Conservation (phyloP, 1,140 invertebrate genomes). For the Drosophila eugracilis region DNA sequence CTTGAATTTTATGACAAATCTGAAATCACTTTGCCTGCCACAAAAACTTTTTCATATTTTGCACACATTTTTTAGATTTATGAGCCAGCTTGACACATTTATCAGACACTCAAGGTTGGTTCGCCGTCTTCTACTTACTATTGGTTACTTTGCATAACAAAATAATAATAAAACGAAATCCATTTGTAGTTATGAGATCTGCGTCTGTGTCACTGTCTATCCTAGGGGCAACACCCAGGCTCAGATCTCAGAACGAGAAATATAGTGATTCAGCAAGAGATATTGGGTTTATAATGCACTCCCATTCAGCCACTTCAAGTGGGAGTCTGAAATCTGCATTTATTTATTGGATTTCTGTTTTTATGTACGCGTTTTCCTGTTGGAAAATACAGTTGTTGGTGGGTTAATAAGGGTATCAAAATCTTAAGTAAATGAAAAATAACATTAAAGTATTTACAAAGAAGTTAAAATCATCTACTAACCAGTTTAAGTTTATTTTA, state of each 20-base stretch:
- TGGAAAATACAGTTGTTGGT: background rate
- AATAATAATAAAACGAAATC: slow-evolving; percentile 33
- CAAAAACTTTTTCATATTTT: slow-evolving; percentile 40
- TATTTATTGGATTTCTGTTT: slow-evolving; percentile 15
- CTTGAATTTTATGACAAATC: background rate
- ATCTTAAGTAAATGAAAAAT: background rate
- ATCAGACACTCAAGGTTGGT: slow-evolving; percentile 38
- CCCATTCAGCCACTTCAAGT: slow-evolving; percentile 33
- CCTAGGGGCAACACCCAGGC: slow-evolving; percentile 27
- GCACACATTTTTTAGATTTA: slow-evolving; percentile 30
- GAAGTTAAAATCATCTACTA: too few relatives aligned
- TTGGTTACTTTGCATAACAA: slow-evolving; percentile 39
- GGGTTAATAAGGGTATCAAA: background rate
- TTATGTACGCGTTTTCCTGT: slow-evolving; percentile 4
- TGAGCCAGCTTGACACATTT: slow-evolving; percentile 44
- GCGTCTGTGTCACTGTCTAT: slow-evolving; percentile 38
- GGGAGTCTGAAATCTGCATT: slow-evolving; percentile 22
- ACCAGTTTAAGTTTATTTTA: too few relatives aligned
- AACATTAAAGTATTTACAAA: background rate
- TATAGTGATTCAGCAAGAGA: slow-evolving; percentile 24
- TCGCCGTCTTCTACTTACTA: slow-evolving; percentile 20
- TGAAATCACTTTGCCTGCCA: slow-evolving; percentile 7
- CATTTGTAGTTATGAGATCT: slow-evolving; percentile 38
- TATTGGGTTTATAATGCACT: slow-evolving; percentile 26
- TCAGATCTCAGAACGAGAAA: slow-evolving; percentile 35